phyloP scores from a whole-genome alignment of 2,797 vertebrate genomes.

The Sylvilagus floridanus region DNA sequence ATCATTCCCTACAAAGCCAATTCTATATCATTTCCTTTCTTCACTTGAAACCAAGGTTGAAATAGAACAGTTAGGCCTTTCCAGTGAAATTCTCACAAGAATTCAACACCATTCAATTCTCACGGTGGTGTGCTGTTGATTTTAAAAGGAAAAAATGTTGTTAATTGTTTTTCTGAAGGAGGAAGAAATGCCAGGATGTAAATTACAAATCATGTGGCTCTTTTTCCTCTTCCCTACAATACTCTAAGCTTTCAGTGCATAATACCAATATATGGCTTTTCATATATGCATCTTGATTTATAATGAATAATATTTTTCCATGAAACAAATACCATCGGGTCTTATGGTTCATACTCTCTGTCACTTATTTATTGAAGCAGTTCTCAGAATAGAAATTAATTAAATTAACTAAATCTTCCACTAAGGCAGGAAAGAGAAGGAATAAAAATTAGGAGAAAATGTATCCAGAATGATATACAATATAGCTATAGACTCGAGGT shows the following conservation, averaged over 20 bases:
- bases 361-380: slow-evolving; percentile 50
- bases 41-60: not conserved
- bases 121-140: slow-evolving; percentile 52
- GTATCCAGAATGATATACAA: not conserved
- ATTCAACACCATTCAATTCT: slow-evolving; percentile 51
- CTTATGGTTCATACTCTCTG: not conserved
- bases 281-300: slow-evolving; percentile 33
- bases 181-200: slow-evolving; percentile 71
- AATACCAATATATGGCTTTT: slow-evolving; percentile 18
- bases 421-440: slow-evolving; percentile 32
- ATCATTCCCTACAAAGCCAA: not conserved
- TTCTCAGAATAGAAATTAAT: slow-evolving; percentile 36
- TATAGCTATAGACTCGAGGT: not conserved
- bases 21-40: not conserved
- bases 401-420: slow-evolving; percentile 38
- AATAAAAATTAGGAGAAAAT: not conserved
- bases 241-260: slow-evolving; percentile 5
- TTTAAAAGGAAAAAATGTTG: slow-evolving; percentile 44
- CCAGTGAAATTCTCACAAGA: slow-evolving; percentile 58
- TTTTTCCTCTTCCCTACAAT: slow-evolving; percentile 69
- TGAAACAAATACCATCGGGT: not conserved
- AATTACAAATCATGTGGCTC: slow-evolving; percentile 56
- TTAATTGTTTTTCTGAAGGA: slow-evolving; percentile 71
- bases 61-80: not conserved
- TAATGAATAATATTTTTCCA: slow-evolving; percentile 6